Base-by-base conservation (phyloP, 2,888 invertebrate species). In the Drosophila eohydei region DNA sequence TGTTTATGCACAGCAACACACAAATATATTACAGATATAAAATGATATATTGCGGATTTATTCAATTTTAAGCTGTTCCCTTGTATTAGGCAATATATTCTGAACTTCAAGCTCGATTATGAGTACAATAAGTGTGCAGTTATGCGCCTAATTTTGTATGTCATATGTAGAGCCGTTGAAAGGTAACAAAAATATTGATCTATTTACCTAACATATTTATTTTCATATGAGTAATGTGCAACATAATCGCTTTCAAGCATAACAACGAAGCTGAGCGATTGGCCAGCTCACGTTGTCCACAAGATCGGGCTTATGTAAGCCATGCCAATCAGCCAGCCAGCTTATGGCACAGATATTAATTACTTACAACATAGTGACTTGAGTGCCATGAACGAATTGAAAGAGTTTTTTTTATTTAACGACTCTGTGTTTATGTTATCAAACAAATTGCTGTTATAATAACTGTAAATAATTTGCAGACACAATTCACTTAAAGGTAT, bases 261-360 rank as follows among this genome's bases (percentile, higher is more conserved):
- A 80, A 70, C 75, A 78, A 69, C 54, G 41, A 68, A 64, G 51
- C 59, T 54, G 51, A 72, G 69, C 73, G 61, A 78, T 82, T 80
- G 82, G 78, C 52, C 62, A 73, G 65, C 50, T 56, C 34, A 44
- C 59, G 62, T 70, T 78, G 83, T 85, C 83, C 78, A 80, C 77
- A 74, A 50, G 69, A 73, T 71, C 21, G 41, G 61, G 56, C 59
- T 85, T 85, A 85, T 85, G 79, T 88, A 85, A 85, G 75, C 62
- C 61, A 82, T 81, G 76, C 87, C 87, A 84, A 84, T 84, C 87
- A 78, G 71, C 59, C 69, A 71, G 61, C 67, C 44, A 70, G 81
- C 86, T 83, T 83, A 79, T 86, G 81, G 71, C 84, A 84, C 59
- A 78, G 80, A 87, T 84, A 84, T 84, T 84, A 84, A 87, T 84